These are phyloP conservation scores for Cliona cf. orientalis DNA, from an alignment of 37 sponge, comb jelly and placozoan genomes.

Conservation along the genomic window DNA sequence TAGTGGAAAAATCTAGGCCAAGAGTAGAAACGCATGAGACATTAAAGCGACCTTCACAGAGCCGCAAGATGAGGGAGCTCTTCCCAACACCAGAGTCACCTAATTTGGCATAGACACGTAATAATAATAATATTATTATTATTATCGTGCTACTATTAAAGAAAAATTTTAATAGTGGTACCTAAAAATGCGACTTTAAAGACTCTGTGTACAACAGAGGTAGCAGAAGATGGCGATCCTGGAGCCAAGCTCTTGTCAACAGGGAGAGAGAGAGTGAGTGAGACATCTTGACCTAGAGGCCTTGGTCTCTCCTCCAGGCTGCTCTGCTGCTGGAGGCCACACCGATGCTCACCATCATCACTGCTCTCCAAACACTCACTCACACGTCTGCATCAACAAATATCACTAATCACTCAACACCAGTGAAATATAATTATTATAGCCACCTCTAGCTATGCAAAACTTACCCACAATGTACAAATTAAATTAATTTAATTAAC, in stretches of 20 bases:
- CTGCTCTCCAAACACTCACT: no score
- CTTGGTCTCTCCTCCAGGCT: no score
- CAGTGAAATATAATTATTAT: no score
- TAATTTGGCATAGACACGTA: background rate
- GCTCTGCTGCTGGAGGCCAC: no score
- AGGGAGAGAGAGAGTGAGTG: background rate
- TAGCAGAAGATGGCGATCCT: background rate
- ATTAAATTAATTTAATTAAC: no score
- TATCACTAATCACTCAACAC: no score
- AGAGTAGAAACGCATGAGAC: conserved; percentile 1
- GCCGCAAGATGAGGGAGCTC: conserved; percentile 38
- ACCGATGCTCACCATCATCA: no score
- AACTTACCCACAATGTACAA: no score
- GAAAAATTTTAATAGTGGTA: background rate
- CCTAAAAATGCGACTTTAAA: conserved; percentile 49
- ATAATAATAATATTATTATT: background rate
- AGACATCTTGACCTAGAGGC: background rate
- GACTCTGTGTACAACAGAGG: conserved; percentile 31
- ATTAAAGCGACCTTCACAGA: conserved; percentile 22
- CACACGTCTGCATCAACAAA: no score
- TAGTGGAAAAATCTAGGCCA: conserved; percentile 53
- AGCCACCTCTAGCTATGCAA: no score
- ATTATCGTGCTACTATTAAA: background rate
- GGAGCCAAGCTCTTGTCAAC: no score
- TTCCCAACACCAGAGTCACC: conserved; percentile 62